These are phyloP conservation scores for Diabrotica virgifera DNA, from an alignment of 1,140 invertebrate genomes.

Conservation along the genomic window DNA sequence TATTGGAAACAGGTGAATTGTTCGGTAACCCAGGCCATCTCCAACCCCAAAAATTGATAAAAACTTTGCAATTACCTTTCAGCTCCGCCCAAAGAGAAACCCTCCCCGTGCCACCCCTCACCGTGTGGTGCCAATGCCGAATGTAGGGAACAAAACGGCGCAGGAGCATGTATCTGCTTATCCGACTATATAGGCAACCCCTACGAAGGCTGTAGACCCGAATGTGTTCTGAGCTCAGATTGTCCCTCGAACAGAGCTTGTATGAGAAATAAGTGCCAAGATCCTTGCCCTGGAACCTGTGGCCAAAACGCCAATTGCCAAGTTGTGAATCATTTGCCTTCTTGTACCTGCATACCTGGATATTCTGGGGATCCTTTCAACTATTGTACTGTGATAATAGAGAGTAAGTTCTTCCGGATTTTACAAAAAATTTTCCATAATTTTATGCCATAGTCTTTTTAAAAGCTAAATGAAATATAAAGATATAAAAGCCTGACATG, in stretches of 20 bases:
- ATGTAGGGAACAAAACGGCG: slow-evolving; percentile 59
- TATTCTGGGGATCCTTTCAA: slow-evolving; percentile 63
- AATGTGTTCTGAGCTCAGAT: slow-evolving; percentile 63
- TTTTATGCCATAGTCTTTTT: no score
- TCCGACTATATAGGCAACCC: slow-evolving; percentile 70
- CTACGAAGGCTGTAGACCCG: slow-evolving; percentile 64
- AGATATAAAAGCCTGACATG: no score
- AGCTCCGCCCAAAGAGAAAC: slow-evolving; percentile 43
- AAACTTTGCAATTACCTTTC: background rate
- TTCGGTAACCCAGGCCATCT: no score
- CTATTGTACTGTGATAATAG: slow-evolving; percentile 54
- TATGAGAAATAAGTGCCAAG: slow-evolving; percentile 60
- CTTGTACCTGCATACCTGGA: slow-evolving; percentile 57
- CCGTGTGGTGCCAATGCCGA: slow-evolving; percentile 68
- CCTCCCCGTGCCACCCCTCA: slow-evolving; percentile 59
- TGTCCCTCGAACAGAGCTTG: slow-evolving; percentile 60
- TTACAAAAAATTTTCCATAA: no score
- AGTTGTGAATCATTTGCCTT: slow-evolving; percentile 57
- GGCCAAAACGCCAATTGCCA: slow-evolving; percentile 61
- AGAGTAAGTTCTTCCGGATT: slow-evolving; percentile 55
- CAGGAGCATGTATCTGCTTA: slow-evolving; percentile 65
- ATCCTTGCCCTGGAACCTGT: slow-evolving; percentile 66
- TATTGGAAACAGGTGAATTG: no score
- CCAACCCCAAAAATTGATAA: no score
- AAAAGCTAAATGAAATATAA: no score